Percentiles rank a stretch among this genome's conserved stretches.
Evolutionary conservation across 2,888 invertebrate genomes (phyloP).

Genomic region (Onthophagus sagittarius): DNA sequence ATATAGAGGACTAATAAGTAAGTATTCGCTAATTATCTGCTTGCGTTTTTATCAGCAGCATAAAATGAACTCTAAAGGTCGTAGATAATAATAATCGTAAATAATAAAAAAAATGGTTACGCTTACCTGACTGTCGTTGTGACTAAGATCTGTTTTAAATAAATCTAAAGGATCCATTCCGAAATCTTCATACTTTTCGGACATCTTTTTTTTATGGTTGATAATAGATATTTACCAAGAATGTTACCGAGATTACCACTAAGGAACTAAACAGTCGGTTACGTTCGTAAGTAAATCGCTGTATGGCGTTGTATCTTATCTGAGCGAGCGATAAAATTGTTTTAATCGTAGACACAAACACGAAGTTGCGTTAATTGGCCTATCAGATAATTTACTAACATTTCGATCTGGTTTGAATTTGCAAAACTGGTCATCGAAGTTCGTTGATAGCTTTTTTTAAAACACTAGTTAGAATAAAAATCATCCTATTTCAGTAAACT

Average conservation of each 20-base stretch:
- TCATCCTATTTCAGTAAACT: no score
- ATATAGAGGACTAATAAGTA: neutral
- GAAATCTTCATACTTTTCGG: constrained; percentile 4
- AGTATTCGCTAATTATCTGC: neutral
- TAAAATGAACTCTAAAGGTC: constrained; percentile 1
- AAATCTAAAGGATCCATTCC: constrained; percentile 20
- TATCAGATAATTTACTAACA: constrained; percentile 1
- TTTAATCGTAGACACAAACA: constrained; percentile 11
- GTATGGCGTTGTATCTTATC: constrained; percentile 9
- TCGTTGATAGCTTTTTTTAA: neutral
- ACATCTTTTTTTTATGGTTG: neutral
- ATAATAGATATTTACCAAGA: neutral
- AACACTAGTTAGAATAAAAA: no score
- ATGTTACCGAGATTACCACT: neutral
- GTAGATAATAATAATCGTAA: neutral
- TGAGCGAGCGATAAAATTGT: constrained; percentile 4
- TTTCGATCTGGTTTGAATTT: neutral
- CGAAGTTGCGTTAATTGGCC: constrained; percentile 6
- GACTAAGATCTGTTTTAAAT: constrained; percentile 20
- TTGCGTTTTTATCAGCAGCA: neutral
- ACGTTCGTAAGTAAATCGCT: neutral
- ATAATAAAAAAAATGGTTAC: neutral
- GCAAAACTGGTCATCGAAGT: neutral
- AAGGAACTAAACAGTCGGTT: neutral
- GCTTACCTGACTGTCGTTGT: constrained; percentile 22